Conservation (phyloP, 2,113 vertebrate genomes). For the Hippopotamus amphibius region DNA sequence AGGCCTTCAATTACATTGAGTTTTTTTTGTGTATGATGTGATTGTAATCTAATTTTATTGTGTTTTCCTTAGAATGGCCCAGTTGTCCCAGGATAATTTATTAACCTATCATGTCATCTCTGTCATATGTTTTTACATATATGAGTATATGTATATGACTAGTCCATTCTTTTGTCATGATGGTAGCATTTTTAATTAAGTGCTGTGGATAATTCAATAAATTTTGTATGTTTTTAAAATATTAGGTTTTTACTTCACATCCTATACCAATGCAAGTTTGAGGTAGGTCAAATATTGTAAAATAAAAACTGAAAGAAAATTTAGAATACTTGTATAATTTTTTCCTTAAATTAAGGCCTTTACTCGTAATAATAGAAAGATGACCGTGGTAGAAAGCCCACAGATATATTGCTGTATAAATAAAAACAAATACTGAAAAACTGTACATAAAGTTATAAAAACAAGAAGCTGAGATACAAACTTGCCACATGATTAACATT, state of each 20-base stretch:
- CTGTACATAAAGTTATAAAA: background rate
- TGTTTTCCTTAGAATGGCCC: background rate
- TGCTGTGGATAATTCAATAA: background rate
- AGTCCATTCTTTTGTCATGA: background rate
- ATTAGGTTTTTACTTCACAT: background rate
- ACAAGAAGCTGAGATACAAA: background rate
- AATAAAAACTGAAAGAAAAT: background rate
- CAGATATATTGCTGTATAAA: background rate
- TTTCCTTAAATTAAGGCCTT: background rate
- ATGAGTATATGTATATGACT: no score
- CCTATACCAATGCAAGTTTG: background rate
- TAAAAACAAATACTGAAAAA: background rate
- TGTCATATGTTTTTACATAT: background rate
- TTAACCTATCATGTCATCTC: background rate
- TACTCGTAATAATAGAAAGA: background rate
- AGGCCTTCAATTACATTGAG: background rate
- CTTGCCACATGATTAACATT: background rate
- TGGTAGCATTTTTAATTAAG: background rate
- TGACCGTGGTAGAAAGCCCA: background rate
- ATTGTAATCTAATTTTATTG: background rate
- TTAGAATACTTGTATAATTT: background rate
- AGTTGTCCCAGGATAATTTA: background rate
- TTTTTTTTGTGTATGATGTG: background rate
- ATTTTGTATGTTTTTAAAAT: background rate
- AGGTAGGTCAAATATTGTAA: background rate